phyloP scores from a whole-genome alignment of 2,888 invertebrate species.

The Subacronicta megacephala region DNA sequence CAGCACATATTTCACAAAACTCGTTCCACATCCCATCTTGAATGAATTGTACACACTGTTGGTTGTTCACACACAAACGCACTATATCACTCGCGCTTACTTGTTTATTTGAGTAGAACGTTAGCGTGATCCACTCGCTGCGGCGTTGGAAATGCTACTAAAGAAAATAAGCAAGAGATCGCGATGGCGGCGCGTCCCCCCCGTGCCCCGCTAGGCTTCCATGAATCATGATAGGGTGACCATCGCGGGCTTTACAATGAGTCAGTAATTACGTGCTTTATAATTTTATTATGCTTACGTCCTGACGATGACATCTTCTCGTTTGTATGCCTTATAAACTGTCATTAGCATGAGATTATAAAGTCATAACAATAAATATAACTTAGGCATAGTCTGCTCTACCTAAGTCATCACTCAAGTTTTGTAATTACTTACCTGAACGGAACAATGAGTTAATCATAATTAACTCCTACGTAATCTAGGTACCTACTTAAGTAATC shows the following conservation, averaged over 20 bases:
- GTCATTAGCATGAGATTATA: neutral
- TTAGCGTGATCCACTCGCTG: constrained; percentile 56
- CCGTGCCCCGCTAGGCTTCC: constrained; percentile 61
- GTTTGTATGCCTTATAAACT: neutral
- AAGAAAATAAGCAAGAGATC: constrained; percentile 77
- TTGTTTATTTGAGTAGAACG: constrained; percentile 57
- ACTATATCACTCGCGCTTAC: constrained; percentile 82
- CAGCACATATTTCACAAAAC: constrained; percentile 94
- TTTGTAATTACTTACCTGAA: neutral
- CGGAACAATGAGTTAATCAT: neutral
- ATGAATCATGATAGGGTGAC: constrained; percentile 70
- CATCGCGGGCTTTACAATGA: constrained; percentile 56
- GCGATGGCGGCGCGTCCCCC: constrained; percentile 79
- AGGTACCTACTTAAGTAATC: no score
- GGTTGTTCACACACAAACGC: constrained; percentile 78
- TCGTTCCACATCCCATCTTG: constrained; percentile 92
- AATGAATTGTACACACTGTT: constrained; percentile 79
- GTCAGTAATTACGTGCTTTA: constrained; percentile 18
- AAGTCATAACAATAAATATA: neutral
- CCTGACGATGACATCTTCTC: constrained; percentile 1
- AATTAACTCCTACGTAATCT: no score
- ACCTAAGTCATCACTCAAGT: neutral
- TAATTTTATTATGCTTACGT: constrained; percentile 4
- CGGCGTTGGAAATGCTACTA: constrained; percentile 77
- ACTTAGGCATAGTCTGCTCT: neutral